A percentile compares a stretch with the other conserved stretches of the same genome.
Conservation (phyloP, 2,113 vertebrate genomes). For the Morphnarchus princeps region DNA sequence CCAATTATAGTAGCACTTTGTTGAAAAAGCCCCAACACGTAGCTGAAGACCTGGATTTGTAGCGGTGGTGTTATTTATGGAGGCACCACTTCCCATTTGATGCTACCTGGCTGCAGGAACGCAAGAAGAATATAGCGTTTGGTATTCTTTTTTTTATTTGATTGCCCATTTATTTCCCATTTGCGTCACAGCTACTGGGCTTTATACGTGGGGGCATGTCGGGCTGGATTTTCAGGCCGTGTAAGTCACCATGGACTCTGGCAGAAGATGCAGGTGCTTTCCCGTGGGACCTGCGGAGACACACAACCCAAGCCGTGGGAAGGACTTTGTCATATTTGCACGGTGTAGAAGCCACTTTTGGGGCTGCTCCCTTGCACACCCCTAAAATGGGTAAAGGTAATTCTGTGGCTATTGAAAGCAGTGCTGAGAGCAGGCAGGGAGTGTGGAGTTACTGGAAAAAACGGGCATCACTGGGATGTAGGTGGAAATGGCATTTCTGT, state of each 20-base stretch:
- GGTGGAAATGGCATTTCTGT: neutral
- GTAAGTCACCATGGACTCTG: neutral
- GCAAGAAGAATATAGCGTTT: fast-evolving
- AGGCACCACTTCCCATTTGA: neutral
- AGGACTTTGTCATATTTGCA: neutral
- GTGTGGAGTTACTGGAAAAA: neutral
- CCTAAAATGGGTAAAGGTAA: neutral
- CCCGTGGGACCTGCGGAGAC: neutral
- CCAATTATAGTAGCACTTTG: neutral
- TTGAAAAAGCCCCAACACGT: neutral
- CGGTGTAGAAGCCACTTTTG: fast-evolving
- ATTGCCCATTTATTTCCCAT: neutral
- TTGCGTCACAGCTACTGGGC: neutral
- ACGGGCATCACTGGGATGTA: fast-evolving
- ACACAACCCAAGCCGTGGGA: neutral
- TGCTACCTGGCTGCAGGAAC: neutral
- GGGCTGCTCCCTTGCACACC: neutral
- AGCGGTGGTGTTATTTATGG: neutral
- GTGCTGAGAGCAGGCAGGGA: neutral
- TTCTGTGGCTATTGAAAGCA: neutral
- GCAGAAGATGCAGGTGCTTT: neutral
- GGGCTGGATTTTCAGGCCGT: neutral
- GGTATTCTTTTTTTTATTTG: too few species aligned
- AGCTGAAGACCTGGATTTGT: neutral
- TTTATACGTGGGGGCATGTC: fast-evolving